Evolutionary conservation across 35 echinoderm and acorn worm genomes (phyloP).

Genomic region (Apostichopus californicus): DNA sequence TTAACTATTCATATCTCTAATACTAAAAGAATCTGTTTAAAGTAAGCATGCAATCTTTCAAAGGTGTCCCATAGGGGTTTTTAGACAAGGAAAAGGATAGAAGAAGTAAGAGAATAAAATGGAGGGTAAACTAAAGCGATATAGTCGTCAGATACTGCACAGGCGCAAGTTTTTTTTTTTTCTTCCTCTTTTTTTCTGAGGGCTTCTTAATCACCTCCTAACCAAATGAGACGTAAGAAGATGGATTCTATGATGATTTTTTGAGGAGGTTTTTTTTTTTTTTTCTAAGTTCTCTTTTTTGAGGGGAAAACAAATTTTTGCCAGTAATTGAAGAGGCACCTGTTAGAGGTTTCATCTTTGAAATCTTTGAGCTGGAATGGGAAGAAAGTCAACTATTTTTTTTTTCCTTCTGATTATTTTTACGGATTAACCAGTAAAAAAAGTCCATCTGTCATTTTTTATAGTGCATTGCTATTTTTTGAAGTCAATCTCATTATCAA

Average conservation of each 20-base stretch:
- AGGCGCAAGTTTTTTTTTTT: neutral
- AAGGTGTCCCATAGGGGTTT: conserved; percentile 44
- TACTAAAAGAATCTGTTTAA: conserved; percentile 59
- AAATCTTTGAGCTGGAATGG: conserved; percentile 30
- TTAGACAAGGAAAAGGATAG: conserved; percentile 8
- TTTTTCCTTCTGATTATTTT: neutral
- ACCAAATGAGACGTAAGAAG: conserved; percentile 46
- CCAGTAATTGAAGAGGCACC: conserved; percentile 51
- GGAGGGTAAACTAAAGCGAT: conserved; percentile 38
- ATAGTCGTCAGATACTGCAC: conserved; percentile 45
- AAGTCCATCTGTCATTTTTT: conserved; percentile 7
- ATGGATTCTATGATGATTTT: conserved; percentile 38
- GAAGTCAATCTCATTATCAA: neutral
- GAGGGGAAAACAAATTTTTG: conserved; percentile 42
- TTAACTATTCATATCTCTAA: conserved; percentile 59
- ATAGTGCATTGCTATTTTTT: conserved; percentile 29
- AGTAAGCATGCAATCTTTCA: conserved; percentile 59
- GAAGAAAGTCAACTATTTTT: neutral
- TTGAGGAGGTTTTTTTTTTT: conserved; percentile 12
- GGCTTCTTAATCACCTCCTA: conserved; percentile 24
- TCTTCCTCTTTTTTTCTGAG: too few relatives aligned
- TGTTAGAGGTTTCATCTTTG: neutral
- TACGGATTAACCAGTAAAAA: neutral
- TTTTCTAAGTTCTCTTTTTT: conserved; percentile 2
- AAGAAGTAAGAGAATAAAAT: conserved; percentile 28